Conservation (phyloP, 2,888 invertebrate species). For the Nomada lathburiana region DNA sequence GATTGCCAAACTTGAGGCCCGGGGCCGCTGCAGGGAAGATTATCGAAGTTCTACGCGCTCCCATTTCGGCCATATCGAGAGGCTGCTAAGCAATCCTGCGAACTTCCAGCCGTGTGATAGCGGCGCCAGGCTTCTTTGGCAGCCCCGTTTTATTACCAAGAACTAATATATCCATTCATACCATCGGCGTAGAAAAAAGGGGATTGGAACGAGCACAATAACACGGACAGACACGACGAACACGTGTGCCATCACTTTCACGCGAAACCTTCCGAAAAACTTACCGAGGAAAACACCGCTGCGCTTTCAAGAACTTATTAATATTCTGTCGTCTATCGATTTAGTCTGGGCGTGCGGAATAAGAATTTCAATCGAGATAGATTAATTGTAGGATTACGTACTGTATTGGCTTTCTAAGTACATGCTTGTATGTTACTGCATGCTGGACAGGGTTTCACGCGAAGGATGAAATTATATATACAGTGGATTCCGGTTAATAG, state of each 20-base stretch:
- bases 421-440: no score
- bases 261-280: not conserved
- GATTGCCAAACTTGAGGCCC: conserved; percentile 81
- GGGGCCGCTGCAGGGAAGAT: conserved; percentile 71
- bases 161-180: conserved; percentile 23
- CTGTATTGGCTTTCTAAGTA: no score
- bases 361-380: no score
- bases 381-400: no score
- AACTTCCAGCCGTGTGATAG: conserved; percentile 69
- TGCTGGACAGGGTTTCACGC: no score
- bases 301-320: no score
- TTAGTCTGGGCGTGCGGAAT: no score
- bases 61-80: conserved; percentile 70
- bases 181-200: not conserved
- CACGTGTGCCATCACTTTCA: not conserved
- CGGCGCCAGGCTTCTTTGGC: conserved; percentile 66
- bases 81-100: conserved; percentile 76
- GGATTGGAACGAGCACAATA: not conserved
- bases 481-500: no score
- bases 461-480: no score
- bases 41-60: conserved; percentile 75
- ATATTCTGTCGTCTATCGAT: no score
- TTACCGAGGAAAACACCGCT: not conserved
- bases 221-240: not conserved
- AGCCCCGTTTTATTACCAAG: conserved; percentile 60